phyloP scores from a whole-genome alignment of 1,140 invertebrate species.

The Euura lappo region DNA sequence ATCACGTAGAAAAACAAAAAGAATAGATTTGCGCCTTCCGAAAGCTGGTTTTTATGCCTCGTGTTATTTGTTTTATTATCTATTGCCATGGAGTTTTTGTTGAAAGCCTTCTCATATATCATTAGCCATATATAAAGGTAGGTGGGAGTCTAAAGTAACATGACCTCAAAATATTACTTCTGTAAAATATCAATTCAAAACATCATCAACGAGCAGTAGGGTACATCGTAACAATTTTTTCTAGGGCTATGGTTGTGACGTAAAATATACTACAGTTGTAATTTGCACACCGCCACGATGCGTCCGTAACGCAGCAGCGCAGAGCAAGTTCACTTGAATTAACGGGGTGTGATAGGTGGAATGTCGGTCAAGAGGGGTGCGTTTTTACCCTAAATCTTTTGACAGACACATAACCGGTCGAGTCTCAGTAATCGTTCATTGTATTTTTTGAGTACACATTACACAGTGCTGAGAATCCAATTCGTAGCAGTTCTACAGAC shows the following conservation, averaged over 20 bases:
- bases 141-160: background rate
- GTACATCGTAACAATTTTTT: background rate
- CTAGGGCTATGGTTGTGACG: background rate
- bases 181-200: background rate
- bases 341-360: too few species aligned
- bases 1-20: background rate
- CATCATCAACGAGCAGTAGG: background rate
- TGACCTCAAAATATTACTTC: background rate
- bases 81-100: background rate
- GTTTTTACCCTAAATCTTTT: too few species aligned
- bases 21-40: background rate
- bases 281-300: background rate
- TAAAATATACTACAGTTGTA: too few species aligned
- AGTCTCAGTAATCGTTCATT: background rate
- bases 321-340: background rate
- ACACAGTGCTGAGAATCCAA: too few species aligned
- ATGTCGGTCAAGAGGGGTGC: too few species aligned
- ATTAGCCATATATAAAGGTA: background rate
- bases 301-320: background rate
- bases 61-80: background rate
- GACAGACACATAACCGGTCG: background rate
- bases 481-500: too few species aligned
- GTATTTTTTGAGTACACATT: too few species aligned
- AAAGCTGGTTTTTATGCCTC: conserved; percentile 3
- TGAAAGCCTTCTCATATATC: background rate